A percentile compares a stretch with the other conserved stretches of the same genome.
Conservation (phyloP, 1,140 invertebrate species). For the Nomia melanderi region DNA sequence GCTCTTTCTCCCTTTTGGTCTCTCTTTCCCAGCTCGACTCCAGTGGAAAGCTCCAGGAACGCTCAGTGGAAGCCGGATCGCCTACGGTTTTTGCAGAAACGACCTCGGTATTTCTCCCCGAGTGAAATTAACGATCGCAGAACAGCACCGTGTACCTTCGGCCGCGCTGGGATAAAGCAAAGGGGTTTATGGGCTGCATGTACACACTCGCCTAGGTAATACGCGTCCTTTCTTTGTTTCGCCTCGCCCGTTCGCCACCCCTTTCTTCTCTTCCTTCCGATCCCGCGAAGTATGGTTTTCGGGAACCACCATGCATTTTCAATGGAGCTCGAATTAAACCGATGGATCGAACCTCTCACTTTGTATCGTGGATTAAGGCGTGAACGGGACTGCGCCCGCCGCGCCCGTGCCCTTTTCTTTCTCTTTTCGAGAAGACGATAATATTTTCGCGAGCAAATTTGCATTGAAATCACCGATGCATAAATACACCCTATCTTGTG, state of each 20-base stretch:
- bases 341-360: not conserved
- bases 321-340: not conserved
- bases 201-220: conserved; percentile 60
- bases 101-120: conserved; percentile 71
- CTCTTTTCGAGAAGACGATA: not conserved
- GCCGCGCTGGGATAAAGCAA: conserved; percentile 64
- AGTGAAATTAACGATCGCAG: conserved; percentile 72
- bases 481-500: not conserved
- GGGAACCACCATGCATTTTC: conserved; percentile 6
- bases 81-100: conserved; percentile 69
- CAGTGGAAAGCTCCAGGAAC: conserved; percentile 57
- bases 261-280: conserved; percentile 19
- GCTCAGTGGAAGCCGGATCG: conserved; percentile 64
- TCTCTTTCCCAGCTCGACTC: conserved; percentile 14
- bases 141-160: conserved; percentile 66
- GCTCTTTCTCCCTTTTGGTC: conserved; percentile 23
- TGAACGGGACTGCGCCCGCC: not conserved
- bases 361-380: not conserved
- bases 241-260: not conserved
- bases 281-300: not conserved
- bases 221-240: conserved; percentile 46
- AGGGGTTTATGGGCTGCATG: conserved; percentile 66
- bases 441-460: not conserved
- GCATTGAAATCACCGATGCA: conserved; percentile 6
- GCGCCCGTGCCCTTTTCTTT: not conserved